Evolutionary conservation across 2,888 invertebrate species (phyloP).

Genomic region (Eupsilia transversa): DNA sequence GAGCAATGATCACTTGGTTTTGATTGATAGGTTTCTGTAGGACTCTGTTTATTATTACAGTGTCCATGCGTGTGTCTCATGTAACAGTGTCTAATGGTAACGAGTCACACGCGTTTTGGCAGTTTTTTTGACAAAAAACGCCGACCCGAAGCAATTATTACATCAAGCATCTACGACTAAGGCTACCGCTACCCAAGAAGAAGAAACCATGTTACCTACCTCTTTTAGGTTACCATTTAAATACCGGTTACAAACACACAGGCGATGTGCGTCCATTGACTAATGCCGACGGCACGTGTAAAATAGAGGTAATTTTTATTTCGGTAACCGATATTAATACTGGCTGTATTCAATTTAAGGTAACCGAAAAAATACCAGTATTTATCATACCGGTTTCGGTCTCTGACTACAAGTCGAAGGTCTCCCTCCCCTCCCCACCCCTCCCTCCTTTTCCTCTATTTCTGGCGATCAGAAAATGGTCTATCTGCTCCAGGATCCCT

Average conservation of each 20-base stretch:
- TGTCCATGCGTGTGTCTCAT: background rate
- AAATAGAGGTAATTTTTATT: too few relatives aligned
- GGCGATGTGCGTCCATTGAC: too few relatives aligned
- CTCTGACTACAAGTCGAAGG: background rate
- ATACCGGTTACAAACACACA: too few relatives aligned
- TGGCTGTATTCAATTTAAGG: too few relatives aligned
- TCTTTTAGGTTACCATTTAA: too few relatives aligned
- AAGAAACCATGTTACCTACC: too few relatives aligned
- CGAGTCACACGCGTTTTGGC: background rate
- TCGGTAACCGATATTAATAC: too few relatives aligned
- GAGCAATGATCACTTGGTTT: conserved; percentile 2
- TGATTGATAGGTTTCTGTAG: background rate
- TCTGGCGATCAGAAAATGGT: background rate
- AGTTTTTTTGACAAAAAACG: background rate
- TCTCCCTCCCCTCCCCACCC: background rate
- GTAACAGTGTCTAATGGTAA: background rate
- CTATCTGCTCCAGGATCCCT: background rate
- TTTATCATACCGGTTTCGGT: too few relatives aligned
- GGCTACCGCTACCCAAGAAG: too few relatives aligned
- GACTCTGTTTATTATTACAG: background rate
- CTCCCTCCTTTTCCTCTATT: background rate
- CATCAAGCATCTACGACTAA: too few relatives aligned
- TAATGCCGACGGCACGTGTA: too few relatives aligned
- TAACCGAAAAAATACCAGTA: too few relatives aligned
- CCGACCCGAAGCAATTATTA: background rate